Conservation (phyloP, 2,888 invertebrate species). For the Philaethria dido region DNA sequence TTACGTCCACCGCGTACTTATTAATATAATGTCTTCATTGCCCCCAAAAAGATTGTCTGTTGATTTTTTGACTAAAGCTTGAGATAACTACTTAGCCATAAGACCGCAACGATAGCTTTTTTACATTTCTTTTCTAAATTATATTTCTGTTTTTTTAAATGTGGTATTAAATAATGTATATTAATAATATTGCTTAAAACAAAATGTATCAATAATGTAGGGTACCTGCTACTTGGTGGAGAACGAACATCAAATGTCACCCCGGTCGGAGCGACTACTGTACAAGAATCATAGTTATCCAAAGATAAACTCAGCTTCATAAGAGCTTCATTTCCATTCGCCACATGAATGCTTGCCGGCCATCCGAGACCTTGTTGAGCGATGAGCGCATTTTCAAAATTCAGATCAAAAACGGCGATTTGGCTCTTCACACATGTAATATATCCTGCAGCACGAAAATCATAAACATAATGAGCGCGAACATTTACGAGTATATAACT, state of each 20-base stretch:
- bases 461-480: neutral
- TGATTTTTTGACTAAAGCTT: no score
- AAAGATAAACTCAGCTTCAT: slow-evolving; percentile 57
- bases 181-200: no score
- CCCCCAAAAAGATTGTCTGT: no score
- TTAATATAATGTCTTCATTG: no score
- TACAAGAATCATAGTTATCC: slow-evolving; percentile 57
- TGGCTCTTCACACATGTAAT: slow-evolving; percentile 41
- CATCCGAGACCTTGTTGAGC: slow-evolving; percentile 71
- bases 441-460: slow-evolving; percentile 19
- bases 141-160: no score
- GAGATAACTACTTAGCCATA: no score
- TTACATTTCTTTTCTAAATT: no score
- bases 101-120: no score
- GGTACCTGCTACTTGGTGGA: slow-evolving; percentile 61
- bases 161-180: no score
- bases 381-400: slow-evolving; percentile 57
- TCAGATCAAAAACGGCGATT: slow-evolving; percentile 49
- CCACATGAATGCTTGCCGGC: slow-evolving; percentile 61
- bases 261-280: slow-evolving; percentile 61
- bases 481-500: neutral
- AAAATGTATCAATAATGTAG: slow-evolving; percentile 28
- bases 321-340: slow-evolving; percentile 65
- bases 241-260: slow-evolving; percentile 54
- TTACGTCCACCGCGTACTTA: no score